Conservation (phyloP, 2,113 vertebrate genomes). For the Nothoprocta pentlandii region DNA sequence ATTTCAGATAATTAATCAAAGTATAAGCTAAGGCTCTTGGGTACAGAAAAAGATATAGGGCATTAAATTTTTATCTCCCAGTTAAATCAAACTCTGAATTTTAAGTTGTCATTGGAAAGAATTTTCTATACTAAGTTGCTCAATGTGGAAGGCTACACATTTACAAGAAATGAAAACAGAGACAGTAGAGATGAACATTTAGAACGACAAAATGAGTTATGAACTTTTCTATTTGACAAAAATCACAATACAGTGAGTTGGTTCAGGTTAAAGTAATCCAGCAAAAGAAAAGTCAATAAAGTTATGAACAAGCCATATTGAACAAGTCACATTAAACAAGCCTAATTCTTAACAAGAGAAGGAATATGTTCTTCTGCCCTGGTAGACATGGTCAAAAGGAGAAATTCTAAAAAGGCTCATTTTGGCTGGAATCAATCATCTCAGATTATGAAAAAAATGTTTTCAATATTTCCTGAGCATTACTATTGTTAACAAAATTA, state of each 20-base stretch:
- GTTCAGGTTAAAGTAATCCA: not conserved
- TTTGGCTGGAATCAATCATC: not conserved
- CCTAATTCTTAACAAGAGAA: not conserved
- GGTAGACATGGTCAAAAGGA: not conserved
- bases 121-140: not conserved
- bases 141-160: not conserved
- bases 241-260: not conserved
- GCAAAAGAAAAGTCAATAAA: not conserved
- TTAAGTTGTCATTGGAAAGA: not conserved
- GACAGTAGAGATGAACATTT: not conserved
- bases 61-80: rapidly evolving
- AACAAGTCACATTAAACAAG: not conserved
- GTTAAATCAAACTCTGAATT: not conserved
- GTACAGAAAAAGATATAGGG: not conserved
- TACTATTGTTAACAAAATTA: not conserved
- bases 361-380: not conserved
- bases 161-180: not conserved
- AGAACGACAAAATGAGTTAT: not conserved
- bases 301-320: not conserved
- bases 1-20: not conserved
- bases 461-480: not conserved
- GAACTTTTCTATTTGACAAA: not conserved
- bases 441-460: not conserved
- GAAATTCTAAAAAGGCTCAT: not conserved
- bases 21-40: not conserved